Base-by-base conservation (phyloP, 2,888 invertebrate species). In the Trichacis sp. region DNA sequence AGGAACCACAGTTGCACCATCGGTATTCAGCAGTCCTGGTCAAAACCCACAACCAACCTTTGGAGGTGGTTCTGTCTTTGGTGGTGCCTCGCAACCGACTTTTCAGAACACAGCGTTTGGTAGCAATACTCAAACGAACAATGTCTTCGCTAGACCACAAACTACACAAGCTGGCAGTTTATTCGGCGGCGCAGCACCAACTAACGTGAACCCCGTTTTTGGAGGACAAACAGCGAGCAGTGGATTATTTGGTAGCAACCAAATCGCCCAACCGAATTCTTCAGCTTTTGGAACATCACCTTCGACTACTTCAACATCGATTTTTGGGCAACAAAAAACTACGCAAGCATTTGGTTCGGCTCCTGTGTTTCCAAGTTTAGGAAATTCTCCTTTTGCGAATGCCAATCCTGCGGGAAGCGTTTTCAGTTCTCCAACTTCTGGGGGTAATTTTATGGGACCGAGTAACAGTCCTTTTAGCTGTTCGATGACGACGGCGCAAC, bases 291-390 rank as follows among this genome's bases (percentile, higher is more conserved):
- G 70, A 2, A 45, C 53, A n/a, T 3, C 33, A 6, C 2, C 33
- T 6, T n/a, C 33, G n/a, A 5, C 49, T 20, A 30, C 68, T 2
- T 61, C 68, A 11, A 54, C 58, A 11, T 69, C 76, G 14, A 73
- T 80, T 14, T 82, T 82, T 24, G 74, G 74, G 0, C 75, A 77
- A 12, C 49, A 71, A 1, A 76, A 74, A 36, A 70, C 70, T 0
- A 59, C 69, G 2, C 51, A 76, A 2, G 71, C 74, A 2, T 84
- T 81, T 53, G 81, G 81, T 5, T 74, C 74, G 24, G 74, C 73
- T 11, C 77, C 76, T 8, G 74, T 76, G 11, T 85, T 84, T 52
- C 78, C 79, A 0, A 64, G 69, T 8, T 51, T 55, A 15, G 43
- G 24, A 24, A 24, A 3, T 3, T 5, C 8, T 24, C 3, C 24